Evolutionary conservation across 2,113 vertebrate species (phyloP).

Genomic region (Tichodroma muraria): DNA sequence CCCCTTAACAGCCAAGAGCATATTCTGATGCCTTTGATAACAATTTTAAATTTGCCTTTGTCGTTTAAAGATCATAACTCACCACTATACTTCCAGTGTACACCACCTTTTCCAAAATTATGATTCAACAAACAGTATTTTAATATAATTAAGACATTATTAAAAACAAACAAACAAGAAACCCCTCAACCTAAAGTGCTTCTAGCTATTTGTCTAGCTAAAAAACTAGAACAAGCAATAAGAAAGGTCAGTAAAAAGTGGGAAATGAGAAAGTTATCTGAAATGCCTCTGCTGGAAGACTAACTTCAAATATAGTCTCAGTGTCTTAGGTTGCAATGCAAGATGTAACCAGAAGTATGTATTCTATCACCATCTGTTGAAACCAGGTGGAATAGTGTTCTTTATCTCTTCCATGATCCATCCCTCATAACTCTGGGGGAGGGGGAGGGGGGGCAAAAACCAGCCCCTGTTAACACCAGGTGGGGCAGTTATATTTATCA

Average conservation of each 20-base stretch:
- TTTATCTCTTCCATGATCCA: no score
- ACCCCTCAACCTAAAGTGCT: neutral
- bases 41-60: neutral
- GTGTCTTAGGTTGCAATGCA: no score
- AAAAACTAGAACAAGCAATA: neutral
- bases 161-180: neutral
- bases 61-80: neutral
- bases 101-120: neutral
- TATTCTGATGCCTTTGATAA: neutral
- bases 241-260: neutral
- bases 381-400: no score
- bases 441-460: no score
- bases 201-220: neutral
- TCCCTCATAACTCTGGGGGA: no score
- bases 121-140: neutral
- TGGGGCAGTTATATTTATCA: no score
- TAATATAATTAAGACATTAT: neutral
- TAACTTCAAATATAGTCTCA: neutral
- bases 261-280: neutral
- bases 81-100: neutral
- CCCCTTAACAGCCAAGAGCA: neutral
- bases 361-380: no score
- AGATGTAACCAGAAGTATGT: no score
- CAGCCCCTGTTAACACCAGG: no score
- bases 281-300: neutral